Conservation (phyloP, 1,140 invertebrate species). For the Xylocopa sonorina region DNA sequence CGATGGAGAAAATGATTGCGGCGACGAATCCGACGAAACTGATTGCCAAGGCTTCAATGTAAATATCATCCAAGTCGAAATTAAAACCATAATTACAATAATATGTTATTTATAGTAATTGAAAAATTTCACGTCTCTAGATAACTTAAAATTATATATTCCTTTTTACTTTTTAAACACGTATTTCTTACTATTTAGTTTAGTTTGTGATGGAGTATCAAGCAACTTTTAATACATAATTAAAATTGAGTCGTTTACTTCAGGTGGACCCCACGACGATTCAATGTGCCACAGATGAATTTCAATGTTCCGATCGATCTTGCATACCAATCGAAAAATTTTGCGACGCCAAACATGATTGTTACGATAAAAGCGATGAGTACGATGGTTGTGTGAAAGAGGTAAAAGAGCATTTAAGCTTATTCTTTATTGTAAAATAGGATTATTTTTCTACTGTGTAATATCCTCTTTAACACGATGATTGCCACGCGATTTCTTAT, state of each 20-base stretch:
- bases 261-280: neutral
- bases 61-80: neutral
- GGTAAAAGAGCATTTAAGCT: conserved; percentile 40
- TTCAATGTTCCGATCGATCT: conserved; percentile 82
- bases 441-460: too few species aligned
- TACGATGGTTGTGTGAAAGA: conserved; percentile 61
- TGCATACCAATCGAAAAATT: conserved; percentile 91
- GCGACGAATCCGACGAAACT: conserved; percentile 88
- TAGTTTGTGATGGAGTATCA: neutral
- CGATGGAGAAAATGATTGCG: conserved; percentile 89
- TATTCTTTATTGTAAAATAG: neutral
- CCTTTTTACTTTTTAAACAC: too few species aligned
- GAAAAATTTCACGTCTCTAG: neutral
- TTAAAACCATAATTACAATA: neutral
- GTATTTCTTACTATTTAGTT: neutral
- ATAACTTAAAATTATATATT: neutral
- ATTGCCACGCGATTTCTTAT: too few species aligned
- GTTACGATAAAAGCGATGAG: conserved; percentile 91
- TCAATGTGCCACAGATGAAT: conserved; percentile 62
- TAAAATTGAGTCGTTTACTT: neutral
- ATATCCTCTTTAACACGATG: too few species aligned
- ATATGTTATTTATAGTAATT: neutral
- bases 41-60: conserved; percentile 40
- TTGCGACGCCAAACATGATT: conserved; percentile 89
- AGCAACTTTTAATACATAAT: neutral